Conservation (phyloP, 2,888 invertebrate species). For the Nephrotoma appendiculata region DNA sequence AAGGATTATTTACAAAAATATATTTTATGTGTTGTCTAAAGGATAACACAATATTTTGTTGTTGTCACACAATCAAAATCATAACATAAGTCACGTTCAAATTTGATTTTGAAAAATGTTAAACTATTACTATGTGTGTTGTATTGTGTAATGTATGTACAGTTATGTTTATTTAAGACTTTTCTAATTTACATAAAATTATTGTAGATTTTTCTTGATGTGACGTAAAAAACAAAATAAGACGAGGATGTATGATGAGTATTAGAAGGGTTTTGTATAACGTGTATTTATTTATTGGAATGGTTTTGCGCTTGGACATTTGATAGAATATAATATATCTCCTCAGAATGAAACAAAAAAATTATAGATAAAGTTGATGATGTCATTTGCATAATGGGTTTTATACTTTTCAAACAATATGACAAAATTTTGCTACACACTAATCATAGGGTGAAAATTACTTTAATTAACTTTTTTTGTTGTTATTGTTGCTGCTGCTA, state of each 20-base stretch:
- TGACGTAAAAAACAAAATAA: not conserved
- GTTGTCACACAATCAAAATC: not conserved
- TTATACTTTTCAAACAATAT: not conserved
- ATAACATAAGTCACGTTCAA: not conserved
- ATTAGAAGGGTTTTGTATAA: not conserved
- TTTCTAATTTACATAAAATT: not conserved
- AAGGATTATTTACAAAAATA: not conserved
- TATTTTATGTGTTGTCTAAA: not conserved
- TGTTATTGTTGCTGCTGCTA: not conserved
- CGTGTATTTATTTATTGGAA: not conserved
- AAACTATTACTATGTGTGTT: not conserved
- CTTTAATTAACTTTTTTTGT: not conserved
- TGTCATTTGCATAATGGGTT: not conserved
- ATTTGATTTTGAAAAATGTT: not conserved
- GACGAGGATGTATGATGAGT: not conserved
- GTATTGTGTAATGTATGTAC: not conserved
- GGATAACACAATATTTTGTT: not conserved
- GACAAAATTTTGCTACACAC: not conserved
- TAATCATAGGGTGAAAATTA: not conserved
- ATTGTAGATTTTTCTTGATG: not conserved
- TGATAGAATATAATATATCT: not conserved
- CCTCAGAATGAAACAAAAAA: not conserved
- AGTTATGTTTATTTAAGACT: not conserved
- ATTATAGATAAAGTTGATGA: not conserved
- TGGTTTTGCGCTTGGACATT: not conserved